Percentiles rank a stretch among this genome's conserved stretches.
phyloP scores from a whole-genome alignment of 2,113 vertebrate genomes.

The Neogale vison region DNA sequence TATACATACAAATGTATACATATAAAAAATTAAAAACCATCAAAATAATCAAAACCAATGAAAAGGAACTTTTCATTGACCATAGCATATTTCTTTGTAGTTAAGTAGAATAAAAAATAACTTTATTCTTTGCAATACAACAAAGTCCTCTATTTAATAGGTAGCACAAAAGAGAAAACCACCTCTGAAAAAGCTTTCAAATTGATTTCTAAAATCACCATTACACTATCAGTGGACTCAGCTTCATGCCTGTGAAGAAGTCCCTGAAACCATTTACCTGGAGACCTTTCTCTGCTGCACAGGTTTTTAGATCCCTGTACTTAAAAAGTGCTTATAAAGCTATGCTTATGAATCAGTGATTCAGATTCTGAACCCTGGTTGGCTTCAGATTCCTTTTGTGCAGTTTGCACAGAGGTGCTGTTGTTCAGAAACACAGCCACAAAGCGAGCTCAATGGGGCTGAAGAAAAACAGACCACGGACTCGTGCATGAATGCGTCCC shows the following conservation, averaged over 20 bases:
- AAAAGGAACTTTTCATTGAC: background rate
- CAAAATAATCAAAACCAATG: slow-evolving; percentile 10
- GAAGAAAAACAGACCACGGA: background rate
- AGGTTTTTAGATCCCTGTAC: slow-evolving; percentile 33
- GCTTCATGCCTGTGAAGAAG: background rate
- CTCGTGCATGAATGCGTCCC: background rate
- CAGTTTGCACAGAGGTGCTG: background rate
- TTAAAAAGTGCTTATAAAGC: background rate
- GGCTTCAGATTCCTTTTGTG: slow-evolving; percentile 7
- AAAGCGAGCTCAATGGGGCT: background rate
- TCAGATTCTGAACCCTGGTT: slow-evolving; percentile 43
- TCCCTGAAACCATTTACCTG: slow-evolving; percentile 45
- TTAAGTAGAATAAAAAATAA: background rate
- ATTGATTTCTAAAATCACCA: background rate
- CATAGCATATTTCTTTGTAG: background rate
- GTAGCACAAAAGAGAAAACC: background rate
- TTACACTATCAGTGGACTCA: background rate
- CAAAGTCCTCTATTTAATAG: background rate
- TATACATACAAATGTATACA: background rate
- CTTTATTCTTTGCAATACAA: background rate
- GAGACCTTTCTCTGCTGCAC: slow-evolving; percentile 1
- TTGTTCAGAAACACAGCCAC: background rate
- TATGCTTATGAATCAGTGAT: slow-evolving; percentile 9
- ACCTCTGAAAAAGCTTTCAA: background rate
- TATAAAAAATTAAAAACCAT: background rate